Percentiles rank a stretch among this genome's conserved stretches.
Evolutionary conservation across 2,888 invertebrate species (phyloP).

Genomic region (Neoascia interrupta): DNA sequence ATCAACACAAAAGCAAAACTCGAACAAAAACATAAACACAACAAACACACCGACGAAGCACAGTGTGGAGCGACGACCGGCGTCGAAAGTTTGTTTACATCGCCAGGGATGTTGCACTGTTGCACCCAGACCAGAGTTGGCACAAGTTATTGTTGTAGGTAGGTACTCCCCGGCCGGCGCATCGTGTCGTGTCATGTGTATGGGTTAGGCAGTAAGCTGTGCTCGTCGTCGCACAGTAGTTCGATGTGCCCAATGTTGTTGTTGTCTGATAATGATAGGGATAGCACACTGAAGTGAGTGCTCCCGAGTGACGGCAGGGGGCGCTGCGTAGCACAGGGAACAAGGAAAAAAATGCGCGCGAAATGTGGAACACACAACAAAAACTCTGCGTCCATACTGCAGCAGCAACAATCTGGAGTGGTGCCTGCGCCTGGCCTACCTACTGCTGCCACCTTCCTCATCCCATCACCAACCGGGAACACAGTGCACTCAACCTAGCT

Average conservation of each 20-base stretch:
- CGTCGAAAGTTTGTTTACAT: constrained; percentile 69
- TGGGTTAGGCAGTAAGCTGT: background rate
- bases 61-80: constrained; percentile 64
- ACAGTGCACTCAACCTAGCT: no score
- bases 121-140: constrained; percentile 39
- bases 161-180: no score
- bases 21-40: constrained; percentile 69
- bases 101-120: constrained; percentile 66
- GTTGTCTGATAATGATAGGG: background rate
- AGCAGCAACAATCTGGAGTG: no score
- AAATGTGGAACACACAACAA: constrained; percentile 36
- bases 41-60: constrained; percentile 22
- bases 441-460: no score
- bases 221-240: constrained; percentile 7
- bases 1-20: constrained; percentile 71
- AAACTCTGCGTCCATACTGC: constrained; percentile 26
- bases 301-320: background rate
- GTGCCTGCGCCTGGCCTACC: no score
- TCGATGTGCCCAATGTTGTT: background rate
- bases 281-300: no score
- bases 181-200: background rate
- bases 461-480: no score
- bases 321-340: constrained; percentile 21
- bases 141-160: no score
- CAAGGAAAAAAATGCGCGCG: constrained; percentile 8